Conservation (phyloP, 2,113 vertebrate species). For the Cebus imitator region DNA sequence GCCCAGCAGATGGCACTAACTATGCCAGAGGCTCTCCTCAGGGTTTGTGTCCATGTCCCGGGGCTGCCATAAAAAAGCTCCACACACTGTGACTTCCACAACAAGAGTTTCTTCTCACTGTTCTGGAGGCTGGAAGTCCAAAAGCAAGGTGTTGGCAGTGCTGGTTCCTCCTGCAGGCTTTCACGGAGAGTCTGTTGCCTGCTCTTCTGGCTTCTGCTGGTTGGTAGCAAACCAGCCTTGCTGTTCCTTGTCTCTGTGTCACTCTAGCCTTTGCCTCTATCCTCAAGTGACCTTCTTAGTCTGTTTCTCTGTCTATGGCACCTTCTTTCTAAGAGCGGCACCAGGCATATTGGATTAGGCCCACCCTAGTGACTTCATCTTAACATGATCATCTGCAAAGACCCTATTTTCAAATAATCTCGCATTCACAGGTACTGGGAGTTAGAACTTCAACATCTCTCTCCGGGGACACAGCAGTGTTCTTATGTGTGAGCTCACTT, state of each 20-base stretch:
- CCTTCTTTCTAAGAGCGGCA: background rate
- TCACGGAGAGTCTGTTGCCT: background rate
- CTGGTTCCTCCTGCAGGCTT: background rate
- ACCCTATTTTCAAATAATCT: background rate
- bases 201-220: background rate
- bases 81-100: rapidly evolving
- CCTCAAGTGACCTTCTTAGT: rapidly evolving
- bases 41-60: background rate
- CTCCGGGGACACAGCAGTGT: rapidly evolving
- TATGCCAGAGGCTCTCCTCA: background rate
- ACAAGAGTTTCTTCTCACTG: background rate
- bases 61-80: background rate
- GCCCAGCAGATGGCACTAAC: rapidly evolving
- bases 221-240: background rate
- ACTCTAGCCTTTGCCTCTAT: background rate
- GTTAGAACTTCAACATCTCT: background rate
- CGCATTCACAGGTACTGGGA: rapidly evolving
- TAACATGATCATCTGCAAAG: background rate
- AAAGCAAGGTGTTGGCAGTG: background rate
- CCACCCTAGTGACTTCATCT: background rate
- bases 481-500: background rate
- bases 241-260: rapidly evolving
- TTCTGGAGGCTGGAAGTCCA: background rate
- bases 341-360: too few relatives aligned
- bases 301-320: background rate